A percentile compares a stretch with the other conserved stretches of the same genome.
Evolutionary conservation across 1,140 invertebrate genomes (phyloP).

Genomic region (Orchestia grillus): DNA sequence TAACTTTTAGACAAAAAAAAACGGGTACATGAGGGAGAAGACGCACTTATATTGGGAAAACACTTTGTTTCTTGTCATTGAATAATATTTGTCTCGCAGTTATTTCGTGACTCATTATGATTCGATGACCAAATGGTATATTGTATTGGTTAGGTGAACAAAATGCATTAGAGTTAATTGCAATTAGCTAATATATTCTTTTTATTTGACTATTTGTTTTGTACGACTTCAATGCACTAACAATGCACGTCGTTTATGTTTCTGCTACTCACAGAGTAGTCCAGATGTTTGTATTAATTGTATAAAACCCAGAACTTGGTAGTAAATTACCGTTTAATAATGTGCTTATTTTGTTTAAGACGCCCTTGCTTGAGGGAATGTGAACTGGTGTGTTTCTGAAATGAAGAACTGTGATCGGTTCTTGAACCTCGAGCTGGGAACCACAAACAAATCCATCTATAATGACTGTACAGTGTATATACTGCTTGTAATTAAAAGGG

Average conservation of each 20-base stretch:
- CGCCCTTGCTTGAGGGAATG: not conserved
- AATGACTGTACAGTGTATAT: slow-evolving; percentile 42
- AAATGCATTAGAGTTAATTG: not conserved
- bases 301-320: not conserved
- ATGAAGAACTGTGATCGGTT: not conserved
- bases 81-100: not conserved
- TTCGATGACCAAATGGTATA: not conserved
- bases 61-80: not conserved
- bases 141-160: not conserved
- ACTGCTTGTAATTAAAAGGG: slow-evolving; percentile 43
- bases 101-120: not conserved
- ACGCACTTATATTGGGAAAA: not conserved
- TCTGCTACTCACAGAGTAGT: not conserved
- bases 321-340: not conserved
- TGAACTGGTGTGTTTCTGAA: not conserved
- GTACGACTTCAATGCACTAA: not conserved
- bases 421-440: not conserved
- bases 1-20: not conserved
- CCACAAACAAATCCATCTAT: slow-evolving; percentile 20
- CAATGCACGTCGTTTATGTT: not conserved
- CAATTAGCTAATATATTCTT: not conserved
- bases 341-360: not conserved
- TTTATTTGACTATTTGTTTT: not conserved
- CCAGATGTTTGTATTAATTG: not conserved
- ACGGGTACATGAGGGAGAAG: not conserved